These are phyloP conservation scores for Muricea muricata DNA, from an alignment of 92 coral and sea anemone genomes.

Conservation along the genomic window DNA sequence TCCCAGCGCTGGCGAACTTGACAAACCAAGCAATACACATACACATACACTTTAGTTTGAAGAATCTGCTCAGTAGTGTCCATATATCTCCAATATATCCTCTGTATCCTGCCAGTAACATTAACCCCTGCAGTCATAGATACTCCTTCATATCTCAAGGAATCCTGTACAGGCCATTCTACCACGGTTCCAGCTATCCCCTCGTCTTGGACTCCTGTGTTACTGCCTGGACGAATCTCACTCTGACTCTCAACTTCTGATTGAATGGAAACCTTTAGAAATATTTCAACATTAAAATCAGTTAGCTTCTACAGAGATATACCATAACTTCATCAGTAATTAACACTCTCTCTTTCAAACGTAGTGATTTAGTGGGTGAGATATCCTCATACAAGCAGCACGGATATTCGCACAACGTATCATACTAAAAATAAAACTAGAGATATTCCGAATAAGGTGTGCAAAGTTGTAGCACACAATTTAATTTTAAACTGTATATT, in stretches of 20 bases:
- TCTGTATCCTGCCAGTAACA: constrained; percentile 28
- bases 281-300: too few relatives aligned
- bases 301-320: too few relatives aligned
- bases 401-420: too few relatives aligned
- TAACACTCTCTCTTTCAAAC: too few relatives aligned
- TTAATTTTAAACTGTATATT: too few relatives aligned
- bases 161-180: neutral
- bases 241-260: neutral
- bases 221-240: neutral
- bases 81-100: constrained; percentile 18
- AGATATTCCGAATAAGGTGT: too few relatives aligned
- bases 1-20: neutral
- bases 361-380: too few relatives aligned
- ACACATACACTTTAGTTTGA: too few relatives aligned
- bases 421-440: too few relatives aligned
- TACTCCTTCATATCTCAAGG: constrained; percentile 13
- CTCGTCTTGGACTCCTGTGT: neutral
- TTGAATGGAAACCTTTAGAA: neutral
- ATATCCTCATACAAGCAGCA: too few relatives aligned
- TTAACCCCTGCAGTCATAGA: constrained; percentile 3
- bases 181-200: neutral
- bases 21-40: neutral
- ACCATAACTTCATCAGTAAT: too few relatives aligned
- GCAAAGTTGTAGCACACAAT: too few relatives aligned
- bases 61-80: neutral